A percentile compares a stretch with the other conserved stretches of the same genome.
Conservation (phyloP, 2,888 invertebrate genomes). For the Agriotes lineatus region DNA sequence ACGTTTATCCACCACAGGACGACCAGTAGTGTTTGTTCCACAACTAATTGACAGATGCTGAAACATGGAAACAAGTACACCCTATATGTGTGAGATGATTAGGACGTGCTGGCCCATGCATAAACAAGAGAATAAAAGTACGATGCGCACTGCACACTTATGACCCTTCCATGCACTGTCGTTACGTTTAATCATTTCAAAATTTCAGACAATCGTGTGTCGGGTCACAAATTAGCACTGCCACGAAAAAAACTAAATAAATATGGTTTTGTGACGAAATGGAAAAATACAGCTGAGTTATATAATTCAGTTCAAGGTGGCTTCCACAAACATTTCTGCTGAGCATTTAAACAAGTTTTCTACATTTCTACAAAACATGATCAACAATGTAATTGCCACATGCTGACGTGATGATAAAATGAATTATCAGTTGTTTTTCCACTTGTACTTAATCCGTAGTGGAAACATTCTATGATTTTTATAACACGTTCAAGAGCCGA, state of each 20-base stretch:
- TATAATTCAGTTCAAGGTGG: conserved; percentile 21
- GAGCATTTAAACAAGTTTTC: neutral
- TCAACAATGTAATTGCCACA: too few species aligned
- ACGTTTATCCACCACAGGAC: conserved; percentile 52
- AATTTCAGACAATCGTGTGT: too few species aligned
- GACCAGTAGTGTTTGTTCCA: conserved; percentile 54
- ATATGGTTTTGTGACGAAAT: conserved; percentile 9
- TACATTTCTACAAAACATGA: too few species aligned
- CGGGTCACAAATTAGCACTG: conserved; percentile 14
- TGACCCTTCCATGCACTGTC: neutral
- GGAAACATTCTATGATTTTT: too few species aligned
- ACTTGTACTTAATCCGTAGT: too few species aligned
- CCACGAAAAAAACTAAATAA: conserved; percentile 15
- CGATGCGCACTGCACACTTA: conserved; percentile 5
- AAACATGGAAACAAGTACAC: conserved; percentile 65
- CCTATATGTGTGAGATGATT: conserved; percentile 64
- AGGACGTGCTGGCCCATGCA: conserved; percentile 51
- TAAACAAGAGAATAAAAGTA: conserved; percentile 27
- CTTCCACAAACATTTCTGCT: neutral
- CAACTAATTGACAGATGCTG: conserved; percentile 55
- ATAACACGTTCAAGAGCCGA: too few species aligned
- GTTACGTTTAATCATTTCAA: too few species aligned
- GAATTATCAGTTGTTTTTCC: too few species aligned
- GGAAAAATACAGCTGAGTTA: conserved; percentile 2
- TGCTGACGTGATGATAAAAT: too few species aligned